Base-by-base conservation (phyloP, 92 coral and sea anemone genomes). In the Epizoanthus fatuus region DNA sequence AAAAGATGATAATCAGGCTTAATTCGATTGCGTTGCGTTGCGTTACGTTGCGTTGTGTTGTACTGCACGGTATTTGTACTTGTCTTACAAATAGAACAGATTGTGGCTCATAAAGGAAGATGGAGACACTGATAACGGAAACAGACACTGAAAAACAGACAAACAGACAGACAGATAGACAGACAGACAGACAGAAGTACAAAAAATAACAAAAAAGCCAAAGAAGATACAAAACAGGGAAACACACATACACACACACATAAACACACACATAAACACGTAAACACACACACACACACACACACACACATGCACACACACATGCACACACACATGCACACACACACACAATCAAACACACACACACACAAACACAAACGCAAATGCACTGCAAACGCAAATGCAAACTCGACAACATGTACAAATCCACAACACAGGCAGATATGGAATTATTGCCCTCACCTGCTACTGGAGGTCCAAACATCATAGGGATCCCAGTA, bases 381-480 rank as follows among this genome's bases (percentile, higher is more conserved):
- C 1, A 59, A 2, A 17, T 6, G 7, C 47, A 42, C 47, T 12
- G 11, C 53, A 49, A 11, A 49, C 53, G 11, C 53, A 49, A 8
- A 49, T 11, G 12, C 52, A 47, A 7, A 47, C 53, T 49, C 53
- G 3, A 49, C 13, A 49, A 49, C 53, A 10, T 49, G 53, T 8
- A 49, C 11, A 49, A 13, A 49, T 49, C 12, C 13, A 49, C 11
- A 49, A 49, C 53, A 49, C 53, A 49, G 53, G 53, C 11, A 49
- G 53, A 49, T 49, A 11, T 1, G 20, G 13, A 10, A 63, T 9
- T 3, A 63, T 25, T 49, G 19, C 38, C 40, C 93, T 65, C 51
- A 94, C 97, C 95, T 17, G 97, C 97, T 2, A 94, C 95, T 1
- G 97, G 95, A 3, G 97, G 95, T 2, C 97, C 97, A 38, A 91